phyloP scores from a whole-genome alignment of 2,888 invertebrate species.

The Acanthacorydalis orientalis region DNA sequence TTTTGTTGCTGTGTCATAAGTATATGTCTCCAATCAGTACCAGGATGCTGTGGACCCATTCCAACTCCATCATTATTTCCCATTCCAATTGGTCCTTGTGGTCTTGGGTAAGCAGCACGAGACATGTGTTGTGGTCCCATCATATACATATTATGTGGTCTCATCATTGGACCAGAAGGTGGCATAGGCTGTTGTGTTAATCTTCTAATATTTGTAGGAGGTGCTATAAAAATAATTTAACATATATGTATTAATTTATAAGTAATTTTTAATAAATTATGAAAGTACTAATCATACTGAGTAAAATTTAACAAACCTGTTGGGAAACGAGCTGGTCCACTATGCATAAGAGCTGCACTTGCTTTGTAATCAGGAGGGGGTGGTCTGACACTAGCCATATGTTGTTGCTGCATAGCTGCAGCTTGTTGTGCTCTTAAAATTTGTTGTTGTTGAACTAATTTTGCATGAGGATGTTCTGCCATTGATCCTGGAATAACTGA shows the following conservation, averaged over 20 bases:
- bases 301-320: conserved; percentile 15
- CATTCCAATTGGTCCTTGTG: conserved; percentile 42
- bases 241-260: too few relatives aligned
- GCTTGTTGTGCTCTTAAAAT: conserved; percentile 36
- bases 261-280: not conserved
- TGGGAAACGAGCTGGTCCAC: conserved; percentile 11
- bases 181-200: conserved; percentile 57
- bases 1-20: conserved; percentile 40
- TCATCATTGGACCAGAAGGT: conserved; percentile 54
- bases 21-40: conserved; percentile 43
- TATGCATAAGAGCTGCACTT: conserved; percentile 31
- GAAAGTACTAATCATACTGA: not conserved
- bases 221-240: conserved; percentile 19
- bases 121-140: conserved; percentile 29
- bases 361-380: conserved; percentile 80
- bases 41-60: conserved; percentile 25
- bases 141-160: conserved; percentile 39
- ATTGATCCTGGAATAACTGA: conserved; percentile 30
- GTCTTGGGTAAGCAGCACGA: conserved; percentile 23
- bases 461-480: conserved; percentile 30
- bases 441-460: conserved; percentile 50
- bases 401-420: conserved; percentile 13
- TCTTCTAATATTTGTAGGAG: conserved; percentile 35
- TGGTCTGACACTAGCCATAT: conserved; percentile 32
- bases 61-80: conserved; percentile 36